Base-by-base conservation (phyloP, 1,140 invertebrate genomes). In the Dreissena polymorpha region DNA sequence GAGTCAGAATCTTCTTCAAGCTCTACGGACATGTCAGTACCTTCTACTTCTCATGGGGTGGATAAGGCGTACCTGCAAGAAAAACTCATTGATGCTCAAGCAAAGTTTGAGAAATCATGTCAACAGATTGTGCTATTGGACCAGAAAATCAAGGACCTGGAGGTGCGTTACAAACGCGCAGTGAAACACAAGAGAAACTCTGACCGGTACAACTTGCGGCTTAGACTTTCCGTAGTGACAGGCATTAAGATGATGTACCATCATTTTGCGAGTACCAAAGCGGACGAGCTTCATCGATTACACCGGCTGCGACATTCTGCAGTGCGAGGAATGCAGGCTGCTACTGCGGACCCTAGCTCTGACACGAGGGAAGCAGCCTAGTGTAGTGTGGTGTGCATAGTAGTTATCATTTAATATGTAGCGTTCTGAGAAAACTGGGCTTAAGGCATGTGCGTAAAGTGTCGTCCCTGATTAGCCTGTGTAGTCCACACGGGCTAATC, bases 241-340 rank as follows among this genome's bases (percentile, higher is more conserved):
- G 91, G 91, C 12, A 90, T 92, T 6, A 92, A 92, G 84, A 92
- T 92, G 91, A 92, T 92, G 91, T 92, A 92, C 80, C 91, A 92
- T 83, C 91, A 92, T 83, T 91, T 91, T 78, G 90, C 89, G 18
- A 91, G 90, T 86, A 91, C 89, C 10, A 92, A 92, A 85, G 90
- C 91, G 0, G 91, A 92, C 25, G 91, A 92, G 81, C 74, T 91
- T 21, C 74, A 83, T 51, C 76, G 84, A 27, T 70, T 90, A 29
- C 83, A 88, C 27, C 72, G 88, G 68, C 88, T 86, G 55, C 55
- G 81, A 71, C 72, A 74, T 64, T n/a, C 76, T 0, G 70, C 68
- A 21, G 50, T 67, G 25, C 49, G 71, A 50, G 73, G 18, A 27
- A 25, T 49, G 0, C 10, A 67, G 14, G 21, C 50, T 25, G 78